Evolutionary conservation across 2,113 vertebrate genomes (phyloP), one percentile per base, ranked within the genome.

Genomic region (Tyrannus savana): DNA sequence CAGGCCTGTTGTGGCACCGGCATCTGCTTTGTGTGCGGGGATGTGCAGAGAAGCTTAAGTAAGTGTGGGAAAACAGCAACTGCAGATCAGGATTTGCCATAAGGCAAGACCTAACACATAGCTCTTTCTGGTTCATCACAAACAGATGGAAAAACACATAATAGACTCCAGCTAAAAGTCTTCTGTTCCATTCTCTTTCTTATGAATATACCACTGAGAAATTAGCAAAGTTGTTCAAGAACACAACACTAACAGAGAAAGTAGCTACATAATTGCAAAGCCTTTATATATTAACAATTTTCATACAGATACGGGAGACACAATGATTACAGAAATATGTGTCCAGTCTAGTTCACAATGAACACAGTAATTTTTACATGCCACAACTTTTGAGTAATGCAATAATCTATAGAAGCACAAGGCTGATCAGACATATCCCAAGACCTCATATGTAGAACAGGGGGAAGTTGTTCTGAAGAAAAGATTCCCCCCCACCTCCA

Each of bases 41-140:
- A 95, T 97, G 97, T 97, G 97, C 97, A 97, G 96, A 93, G 97
- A 97, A 95, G 97, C 97, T 97, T 97, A 98, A 98, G 91, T 97
- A 97, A 98, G 95, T 97, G 98, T 98, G 98, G 98, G 98, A 98
- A 98, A 98, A 95, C 75, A 98, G 97, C 98, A 98, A 98, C 97
- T 98, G 98, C 93, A 86, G 93, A 96, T 94, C 97, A 98, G 96
- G 94, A 78, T 94, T 98, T 97, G 97, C 98, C 98, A 98, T 98
- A 98, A 98, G 98, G 98, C 97, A 98, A 97, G 96, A 98, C 97
- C 97, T 97, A 98, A 97, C 96, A 95, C 94, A n/a, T 90, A 83
- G 96, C 88, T 95, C 94, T 98, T 98, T 96, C 97, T 98, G 96
- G 96, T 98, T 98, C 97, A 96, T 89, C 97, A 97, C 95, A 97